Evolutionary conservation across 1,140 invertebrate genomes (phyloP).

Genomic region (Stegodyphus mimosarum): DNA sequence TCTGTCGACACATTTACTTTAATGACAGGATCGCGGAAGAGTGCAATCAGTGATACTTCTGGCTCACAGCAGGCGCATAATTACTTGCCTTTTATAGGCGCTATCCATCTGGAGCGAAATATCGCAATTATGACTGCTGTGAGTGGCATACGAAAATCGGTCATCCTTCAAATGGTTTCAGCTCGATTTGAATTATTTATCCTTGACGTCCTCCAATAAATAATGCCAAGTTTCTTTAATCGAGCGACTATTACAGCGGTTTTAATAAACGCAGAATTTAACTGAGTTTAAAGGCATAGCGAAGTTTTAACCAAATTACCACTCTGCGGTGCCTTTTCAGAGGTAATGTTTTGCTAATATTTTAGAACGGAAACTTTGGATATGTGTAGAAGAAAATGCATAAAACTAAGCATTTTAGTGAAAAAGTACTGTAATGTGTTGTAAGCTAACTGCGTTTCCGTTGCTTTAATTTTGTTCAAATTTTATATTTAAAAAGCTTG

Average conservation of each 20-base stretch:
- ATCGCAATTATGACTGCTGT: constrained; percentile 6
- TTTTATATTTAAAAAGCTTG: too few species aligned
- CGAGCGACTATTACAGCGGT: neutral
- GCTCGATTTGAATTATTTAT: constrained; percentile 20
- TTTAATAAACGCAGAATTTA: constrained; percentile 25
- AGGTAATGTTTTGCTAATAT: too few species aligned
- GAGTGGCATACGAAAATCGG: constrained; percentile 21
- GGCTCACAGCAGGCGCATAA: constrained; percentile 7
- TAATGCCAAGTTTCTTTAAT: constrained; percentile 11
- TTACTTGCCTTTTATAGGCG: constrained; percentile 3
- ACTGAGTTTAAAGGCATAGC: neutral
- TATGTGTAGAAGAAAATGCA: too few species aligned
- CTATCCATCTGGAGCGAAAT: neutral
- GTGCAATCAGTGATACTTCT: neutral
- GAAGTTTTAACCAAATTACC: neutral
- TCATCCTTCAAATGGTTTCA: constrained; percentile 15
- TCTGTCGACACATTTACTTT: too few species aligned
- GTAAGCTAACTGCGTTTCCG: too few species aligned
- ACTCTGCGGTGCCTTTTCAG: too few species aligned
- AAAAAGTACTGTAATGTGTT: too few species aligned
- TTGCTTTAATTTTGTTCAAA: too few species aligned
- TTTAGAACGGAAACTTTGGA: too few species aligned
- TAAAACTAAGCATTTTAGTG: too few species aligned
- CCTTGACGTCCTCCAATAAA: constrained; percentile 15
- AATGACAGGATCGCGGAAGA: neutral